phyloP scores from a whole-genome alignment of 2,888 invertebrate species.

The Sarcophaga caerulescens region DNA sequence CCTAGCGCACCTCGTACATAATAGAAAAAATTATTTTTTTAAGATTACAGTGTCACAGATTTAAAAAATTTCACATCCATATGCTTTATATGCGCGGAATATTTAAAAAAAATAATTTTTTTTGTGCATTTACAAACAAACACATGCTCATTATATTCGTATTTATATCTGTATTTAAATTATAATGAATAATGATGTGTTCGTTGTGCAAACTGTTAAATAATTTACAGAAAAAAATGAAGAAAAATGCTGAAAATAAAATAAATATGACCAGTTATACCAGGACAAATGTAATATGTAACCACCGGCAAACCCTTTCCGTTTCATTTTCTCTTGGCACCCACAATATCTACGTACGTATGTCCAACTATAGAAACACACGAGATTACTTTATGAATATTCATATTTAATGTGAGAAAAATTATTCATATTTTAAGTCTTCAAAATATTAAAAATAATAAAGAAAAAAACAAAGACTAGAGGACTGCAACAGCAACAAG shows the following conservation, averaged over 20 bases:
- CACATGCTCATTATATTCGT: not conserved
- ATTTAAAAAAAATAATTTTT: too few species aligned
- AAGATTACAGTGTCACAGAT: too few species aligned
- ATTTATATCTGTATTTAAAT: slow-evolving; percentile 48
- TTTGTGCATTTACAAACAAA: too few species aligned
- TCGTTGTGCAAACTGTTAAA: slow-evolving; percentile 35
- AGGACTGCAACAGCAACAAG: not conserved
- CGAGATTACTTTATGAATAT: slow-evolving; percentile 10
- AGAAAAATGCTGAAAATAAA: not conserved
- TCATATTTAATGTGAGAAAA: slow-evolving; percentile 18
- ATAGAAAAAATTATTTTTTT: too few species aligned
- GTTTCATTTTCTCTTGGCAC: not conserved
- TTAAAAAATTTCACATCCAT: too few species aligned
- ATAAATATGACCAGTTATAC: not conserved
- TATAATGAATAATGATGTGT: slow-evolving; percentile 57
- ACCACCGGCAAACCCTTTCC: not conserved
- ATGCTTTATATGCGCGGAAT: too few species aligned
- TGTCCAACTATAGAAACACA: too few species aligned
- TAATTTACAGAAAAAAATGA: slow-evolving; percentile 25
- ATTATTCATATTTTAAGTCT: not conserved
- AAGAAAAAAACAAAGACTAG: not conserved
- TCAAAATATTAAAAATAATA: not conserved
- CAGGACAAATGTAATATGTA: not conserved
- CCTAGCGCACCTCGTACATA: too few species aligned
- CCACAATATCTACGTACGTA: not conserved